A percentile compares a stretch with the other conserved stretches of the same genome.
These are phyloP conservation scores for Aselliscus stoliczkanus DNA, from an alignment of 2,797 vertebrate genomes.

Conservation along the genomic window DNA sequence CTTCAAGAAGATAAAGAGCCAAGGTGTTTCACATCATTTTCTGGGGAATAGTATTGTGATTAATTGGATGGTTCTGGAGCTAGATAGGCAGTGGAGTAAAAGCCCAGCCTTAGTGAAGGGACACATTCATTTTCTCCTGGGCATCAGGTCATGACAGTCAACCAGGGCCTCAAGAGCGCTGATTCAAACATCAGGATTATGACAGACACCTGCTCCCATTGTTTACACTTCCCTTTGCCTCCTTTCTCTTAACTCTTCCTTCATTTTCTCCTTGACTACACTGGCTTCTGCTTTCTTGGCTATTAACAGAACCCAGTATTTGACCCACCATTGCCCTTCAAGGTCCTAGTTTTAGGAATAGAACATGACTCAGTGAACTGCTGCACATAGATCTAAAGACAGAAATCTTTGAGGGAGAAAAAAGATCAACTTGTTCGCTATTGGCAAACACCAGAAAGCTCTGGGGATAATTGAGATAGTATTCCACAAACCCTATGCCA, in stretches of 20 bases:
- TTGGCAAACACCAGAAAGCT: slow-evolving; percentile 18
- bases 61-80: neutral
- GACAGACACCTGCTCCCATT: neutral
- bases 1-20: too few relatives aligned
- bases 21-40: too few relatives aligned
- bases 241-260: slow-evolving; percentile 6
- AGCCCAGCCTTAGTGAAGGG: neutral
- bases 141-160: neutral
- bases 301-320: slow-evolving; percentile 41
- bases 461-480: slow-evolving; percentile 27
- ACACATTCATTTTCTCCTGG: slow-evolving; percentile 8
- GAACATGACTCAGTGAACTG: neutral
- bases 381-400: neutral
- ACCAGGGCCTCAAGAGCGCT: neutral
- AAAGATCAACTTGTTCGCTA: neutral
- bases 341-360: neutral
- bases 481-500: slow-evolving; percentile 9
- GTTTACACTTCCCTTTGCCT: slow-evolving; percentile 47
- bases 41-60: neutral
- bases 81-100: neutral
- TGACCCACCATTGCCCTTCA: slow-evolving; percentile 3
- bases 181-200: neutral
- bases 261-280: slow-evolving; percentile 2
- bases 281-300: neutral
- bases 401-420: slow-evolving; percentile 39